A percentile compares a stretch with the other conserved stretches of the same genome.
phyloP scores from a whole-genome alignment of 1,140 invertebrate species.

The Drosophila bocqueti region DNA sequence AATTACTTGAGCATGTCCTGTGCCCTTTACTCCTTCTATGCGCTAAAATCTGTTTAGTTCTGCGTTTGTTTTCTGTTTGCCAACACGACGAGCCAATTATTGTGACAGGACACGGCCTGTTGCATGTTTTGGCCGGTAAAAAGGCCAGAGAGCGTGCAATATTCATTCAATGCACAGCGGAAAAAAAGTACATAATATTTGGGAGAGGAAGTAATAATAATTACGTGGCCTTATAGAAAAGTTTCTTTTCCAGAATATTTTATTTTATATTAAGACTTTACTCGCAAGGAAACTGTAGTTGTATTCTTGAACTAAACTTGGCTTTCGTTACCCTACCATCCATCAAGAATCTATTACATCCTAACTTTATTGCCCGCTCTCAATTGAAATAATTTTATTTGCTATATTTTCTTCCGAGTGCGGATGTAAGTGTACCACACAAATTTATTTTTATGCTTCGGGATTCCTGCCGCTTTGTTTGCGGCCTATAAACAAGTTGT shows the following conservation, averaged over 20 bases:
- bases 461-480: slow-evolving; percentile 45
- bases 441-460: slow-evolving; percentile 37
- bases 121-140: slow-evolving; percentile 53
- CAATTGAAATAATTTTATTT: slow-evolving; percentile 13
- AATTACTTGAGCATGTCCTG: slow-evolving; percentile 67
- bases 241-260: no score
- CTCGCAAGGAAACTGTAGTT: background rate
- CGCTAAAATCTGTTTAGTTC: slow-evolving; percentile 1
- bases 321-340: background rate
- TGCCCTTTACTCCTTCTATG: background rate
- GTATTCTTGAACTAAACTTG: background rate
- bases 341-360: background rate
- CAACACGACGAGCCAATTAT: slow-evolving; percentile 59
- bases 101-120: slow-evolving; percentile 63
- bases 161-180: slow-evolving; percentile 18
- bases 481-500: slow-evolving; percentile 64
- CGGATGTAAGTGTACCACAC: slow-evolving; percentile 42
- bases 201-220: background rate
- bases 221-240: no score
- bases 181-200: background rate
- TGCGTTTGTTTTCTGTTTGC: slow-evolving; percentile 36
- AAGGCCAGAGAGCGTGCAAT: slow-evolving; percentile 11
- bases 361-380: background rate
- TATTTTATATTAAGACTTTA: background rate
- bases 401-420: slow-evolving; percentile 7